Evolutionary conservation across 2,888 invertebrate genomes (phyloP), one percentile per base, ranked within the genome.

Genomic region (Holacanthella duospinosa): DNA sequence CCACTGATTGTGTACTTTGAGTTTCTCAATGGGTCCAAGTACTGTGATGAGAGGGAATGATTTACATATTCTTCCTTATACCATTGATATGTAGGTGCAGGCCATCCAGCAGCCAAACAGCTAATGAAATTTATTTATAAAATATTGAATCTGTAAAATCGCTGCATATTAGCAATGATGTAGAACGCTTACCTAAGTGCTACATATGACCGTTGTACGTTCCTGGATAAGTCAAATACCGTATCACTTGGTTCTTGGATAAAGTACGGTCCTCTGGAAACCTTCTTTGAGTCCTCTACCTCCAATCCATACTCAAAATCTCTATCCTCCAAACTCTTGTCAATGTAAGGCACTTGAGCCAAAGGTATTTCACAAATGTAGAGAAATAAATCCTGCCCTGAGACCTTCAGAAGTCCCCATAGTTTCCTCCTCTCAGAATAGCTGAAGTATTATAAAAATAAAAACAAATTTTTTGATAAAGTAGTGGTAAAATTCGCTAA

Each of bases 361-460:
- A 88, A 82, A 72, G 86, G 85, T 26, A 89, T 88, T 81, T 94
- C 92, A 79, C 94, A 94, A 71, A 94, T 91, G 73, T 88, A 93
- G 62, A 89, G 82, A 69, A 85, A 81, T 62, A 84, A 81, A 71
- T 91, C 89, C 63, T 83, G 83, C 9, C 91, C 92, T 69, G 84
- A 84, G 0, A 91, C 86, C 64, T 87, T 85, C 75, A 87, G 84
- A 68, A 93, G 82, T 56, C 92, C 89, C 93, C 93, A 93, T 60
- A 87, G 84, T 73, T 88, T 86, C 43, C 85, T 79, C 55, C 81
- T 79, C 55, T 79, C 77, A 1, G 87, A 86, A 75, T 84, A 77
- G 64, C 78, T 78, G 71, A 16, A 73, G 71, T 44, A 58, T 65
- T 65, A 62, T 57, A 57, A 43, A 64, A 2, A 12, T n/a, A 6